Evolutionary conservation across 2,113 vertebrate species (phyloP), one percentile per base, ranked within the genome.

Genomic region (Oryzias javanicus): DNA sequence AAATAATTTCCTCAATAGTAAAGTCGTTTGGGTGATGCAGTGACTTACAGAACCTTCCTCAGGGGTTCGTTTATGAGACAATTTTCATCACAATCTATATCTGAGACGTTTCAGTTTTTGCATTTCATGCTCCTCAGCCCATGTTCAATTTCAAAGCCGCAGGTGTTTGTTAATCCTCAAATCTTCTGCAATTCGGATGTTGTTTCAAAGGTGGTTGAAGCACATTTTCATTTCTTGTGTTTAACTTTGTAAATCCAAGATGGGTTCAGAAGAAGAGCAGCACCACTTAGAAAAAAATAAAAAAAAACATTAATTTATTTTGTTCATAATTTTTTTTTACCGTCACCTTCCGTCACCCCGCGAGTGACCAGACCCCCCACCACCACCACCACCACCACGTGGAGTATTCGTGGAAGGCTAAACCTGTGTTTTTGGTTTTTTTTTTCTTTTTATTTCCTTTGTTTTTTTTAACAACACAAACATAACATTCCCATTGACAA

Each of bases 201-300:
- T 44, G 50, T 86, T 84, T 84, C 78, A 83, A 85, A 89, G 72
- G 72, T 67, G 79, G 89, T 74, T 86, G 80, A 87, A 86, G 76
- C 72, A 83, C 66, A 81, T 82, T 72, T 65, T 79, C 63, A 88
- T 74, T 86, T 84, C 86, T 81, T 77, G 58, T 12, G 58, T 61
- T 79, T 84, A 86, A 88, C 86, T 27, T 27, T 27, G 4, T 27
- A 27, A 27, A 5, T 27, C 25, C 86, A 75, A 76, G 62, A 79
- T 51, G 57, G 46, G 68, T 77, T 35, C 29, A 35, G 29, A 35
- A 10, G 29, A 35, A 12, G 1, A 12, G 35, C 2, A 35, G 35
- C 8, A 35, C 35, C 35, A 35, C 8, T n/a, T n/a, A n/a, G n/a
- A n/a, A n/a, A n/a, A n/a, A n/a, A n/a, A n/a, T n/a, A n/a, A n/a